Conservation (phyloP, 2,888 invertebrate species). For the Heterodera filipjevi region DNA sequence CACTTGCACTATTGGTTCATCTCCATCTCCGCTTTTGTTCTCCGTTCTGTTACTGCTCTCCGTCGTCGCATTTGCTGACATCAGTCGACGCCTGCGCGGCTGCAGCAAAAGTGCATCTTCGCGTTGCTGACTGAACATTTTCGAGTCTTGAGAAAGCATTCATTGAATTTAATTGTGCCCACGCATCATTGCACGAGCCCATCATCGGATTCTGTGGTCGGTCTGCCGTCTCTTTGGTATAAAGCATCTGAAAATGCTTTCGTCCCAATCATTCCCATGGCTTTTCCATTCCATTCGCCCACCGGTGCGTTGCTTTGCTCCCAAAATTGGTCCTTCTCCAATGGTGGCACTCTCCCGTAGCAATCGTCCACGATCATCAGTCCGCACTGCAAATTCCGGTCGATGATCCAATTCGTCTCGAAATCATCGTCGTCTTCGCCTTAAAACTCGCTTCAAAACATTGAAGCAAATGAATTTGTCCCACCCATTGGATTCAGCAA, state of each 20-base stretch:
- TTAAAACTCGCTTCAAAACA: background rate
- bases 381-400: conserved; percentile 58
- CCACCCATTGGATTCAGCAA: conserved; percentile 51
- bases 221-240: conserved; percentile 56
- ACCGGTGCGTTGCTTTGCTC: conserved; percentile 45
- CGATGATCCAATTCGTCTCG: conserved; percentile 59
- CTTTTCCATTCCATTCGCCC: conserved; percentile 1
- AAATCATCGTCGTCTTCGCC: conserved; percentile 60
- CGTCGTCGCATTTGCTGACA: conserved; percentile 35
- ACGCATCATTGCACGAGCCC: conserved; percentile 57
- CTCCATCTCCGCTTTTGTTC: conserved; percentile 41
- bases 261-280: background rate
- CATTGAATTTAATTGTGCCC: background rate
- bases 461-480: background rate
- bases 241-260: conserved; percentile 47
- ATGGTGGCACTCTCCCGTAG: conserved; percentile 49
- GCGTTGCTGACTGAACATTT: conserved; percentile 25
- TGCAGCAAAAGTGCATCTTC: conserved; percentile 54
- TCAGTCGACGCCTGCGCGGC: conserved; percentile 46
- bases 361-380: conserved; percentile 57
- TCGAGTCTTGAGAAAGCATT: background rate
- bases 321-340: conserved; percentile 61
- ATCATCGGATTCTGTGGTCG: conserved; percentile 58
- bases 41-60: background rate
- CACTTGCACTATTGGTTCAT: conserved; percentile 37